Base-by-base conservation (phyloP, 1,140 invertebrate species). In the Drosophila saltans region DNA sequence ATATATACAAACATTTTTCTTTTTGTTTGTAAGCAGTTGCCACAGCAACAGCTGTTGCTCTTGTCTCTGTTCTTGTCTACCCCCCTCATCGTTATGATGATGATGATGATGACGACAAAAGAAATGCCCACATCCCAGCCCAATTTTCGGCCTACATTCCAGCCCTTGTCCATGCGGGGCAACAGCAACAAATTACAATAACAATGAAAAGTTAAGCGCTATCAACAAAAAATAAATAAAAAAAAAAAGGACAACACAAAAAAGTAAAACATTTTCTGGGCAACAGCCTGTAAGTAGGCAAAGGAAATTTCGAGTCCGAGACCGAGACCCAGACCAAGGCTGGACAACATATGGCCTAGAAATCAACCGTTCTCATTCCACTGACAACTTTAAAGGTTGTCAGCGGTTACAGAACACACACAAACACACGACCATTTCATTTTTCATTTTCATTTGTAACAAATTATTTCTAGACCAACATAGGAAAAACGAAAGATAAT, bases 151-250 rank as follows among this genome's bases (percentile, higher is more conserved):
- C 41, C 41, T n/a, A 43, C 45, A 52, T 52, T 52, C 24, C 55
- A 33, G 62, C 74, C 74, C 57, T 55, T 56, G 67, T 57, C 66
- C 43, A 62, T 62, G 55, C 30, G 43, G 9, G 52, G 59, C 57
- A 75, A 65, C 69, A 71, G 66, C 78, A 89, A 79, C 69, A 89
- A 88, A 88, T 89, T 89, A 88, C 77, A 88, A 88, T 89, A 88
- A 89, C 84, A 88, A 88, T 89, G 77, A 83, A 88, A 88, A 88
- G 83, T 89, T 88, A 86, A 89, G 84, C 83, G 80, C 69, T 80
- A 80, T 67, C 72, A 70, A 78, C 78, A 78, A 66, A 78, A 89
- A 84, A 89, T 79, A 86, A 81, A 90, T 78, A 85, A 71, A 80
- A 71, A 75, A 72, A 45, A 45, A n/a, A 62, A 72, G 69, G 76